Evolutionary conservation across 2,888 invertebrate species (phyloP).

Genomic region (Chloroclystis v-ata): DNA sequence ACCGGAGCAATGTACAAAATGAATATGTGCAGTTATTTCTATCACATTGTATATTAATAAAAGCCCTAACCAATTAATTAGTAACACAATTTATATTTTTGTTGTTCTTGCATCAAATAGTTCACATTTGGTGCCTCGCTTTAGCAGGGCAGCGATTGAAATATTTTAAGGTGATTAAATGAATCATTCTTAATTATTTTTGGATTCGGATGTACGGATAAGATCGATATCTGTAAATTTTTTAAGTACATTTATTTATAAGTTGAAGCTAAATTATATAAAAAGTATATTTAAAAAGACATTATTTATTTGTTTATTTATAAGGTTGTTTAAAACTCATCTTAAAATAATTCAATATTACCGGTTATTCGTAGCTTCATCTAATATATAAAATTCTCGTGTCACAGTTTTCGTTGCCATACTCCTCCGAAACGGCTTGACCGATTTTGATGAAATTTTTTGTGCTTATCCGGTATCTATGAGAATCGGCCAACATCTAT

Average conservation of each 20-base stretch:
- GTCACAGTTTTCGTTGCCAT: no score
- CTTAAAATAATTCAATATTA: slow-evolving; percentile 33
- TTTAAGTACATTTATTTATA: not conserved
- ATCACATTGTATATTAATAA: slow-evolving; percentile 7
- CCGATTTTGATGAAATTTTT: no score
- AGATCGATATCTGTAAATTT: not conserved
- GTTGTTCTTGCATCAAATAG: slow-evolving; percentile 45
- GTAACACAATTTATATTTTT: slow-evolving; percentile 31
- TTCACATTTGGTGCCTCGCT: slow-evolving; percentile 55
- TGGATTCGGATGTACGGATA: not conserved
- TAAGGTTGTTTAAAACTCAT: slow-evolving; percentile 4
- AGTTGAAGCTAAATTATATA: not conserved
- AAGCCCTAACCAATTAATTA: slow-evolving; percentile 19
- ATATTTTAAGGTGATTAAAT: slow-evolving; percentile 19
- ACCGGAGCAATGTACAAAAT: no score
- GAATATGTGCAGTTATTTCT: slow-evolving; percentile 6
- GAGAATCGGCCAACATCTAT: no score
- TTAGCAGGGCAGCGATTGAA: slow-evolving; percentile 38
- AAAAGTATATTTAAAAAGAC: not conserved
- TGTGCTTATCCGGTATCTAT: no score
- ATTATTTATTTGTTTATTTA: not conserved
- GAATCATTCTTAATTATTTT: slow-evolving; percentile 36
- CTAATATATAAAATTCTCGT: no score
- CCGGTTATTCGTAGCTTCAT: slow-evolving; percentile 17
- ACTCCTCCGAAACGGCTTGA: no score